Percentiles rank a stretch among this genome's conserved stretches.
Conservation (phyloP, 2,888 invertebrate species). For the Chloromyia formosa region DNA sequence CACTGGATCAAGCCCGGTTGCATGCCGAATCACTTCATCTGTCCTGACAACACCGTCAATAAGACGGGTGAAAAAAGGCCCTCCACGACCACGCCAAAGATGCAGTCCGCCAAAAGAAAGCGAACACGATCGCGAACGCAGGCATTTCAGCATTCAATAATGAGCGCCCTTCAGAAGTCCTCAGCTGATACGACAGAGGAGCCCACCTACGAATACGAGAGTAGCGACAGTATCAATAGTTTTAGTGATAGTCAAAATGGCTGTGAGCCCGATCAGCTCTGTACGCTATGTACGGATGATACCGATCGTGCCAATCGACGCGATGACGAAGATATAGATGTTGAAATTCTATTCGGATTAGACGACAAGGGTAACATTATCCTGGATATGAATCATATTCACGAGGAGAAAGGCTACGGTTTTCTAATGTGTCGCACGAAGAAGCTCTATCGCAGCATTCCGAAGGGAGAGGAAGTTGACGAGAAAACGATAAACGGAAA, state of each 20-base stretch:
- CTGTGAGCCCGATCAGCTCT: neutral
- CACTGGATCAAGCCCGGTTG: slow-evolving; percentile 33
- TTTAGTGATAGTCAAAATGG: neutral
- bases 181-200: slow-evolving; percentile 5
- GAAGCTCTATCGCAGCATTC: slow-evolving; percentile 46
- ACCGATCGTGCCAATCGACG: neutral
- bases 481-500: slow-evolving; percentile 53
- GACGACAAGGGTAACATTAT: slow-evolving; percentile 63
- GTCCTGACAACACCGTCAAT: slow-evolving; percentile 54
- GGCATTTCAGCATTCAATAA: slow-evolving; percentile 59
- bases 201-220: too few relatives aligned
- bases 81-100: too few relatives aligned
- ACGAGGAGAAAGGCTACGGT: slow-evolving; percentile 58
- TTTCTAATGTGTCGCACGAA: slow-evolving; percentile 47
- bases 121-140: slow-evolving; percentile 56
- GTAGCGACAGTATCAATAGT: slow-evolving; percentile 7
- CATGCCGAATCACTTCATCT: slow-evolving; percentile 2
- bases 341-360: slow-evolving; percentile 56
- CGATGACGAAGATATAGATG: slow-evolving; percentile 27
- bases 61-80: slow-evolving; percentile 48
- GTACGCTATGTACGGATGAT: neutral
- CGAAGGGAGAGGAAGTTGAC: slow-evolving; percentile 53
- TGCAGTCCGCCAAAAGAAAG: slow-evolving; percentile 52
- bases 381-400: slow-evolving; percentile 59
- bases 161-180: slow-evolving; percentile 59